Conservation (phyloP, 2,888 invertebrate species). For the Campoplex capitator region DNA sequence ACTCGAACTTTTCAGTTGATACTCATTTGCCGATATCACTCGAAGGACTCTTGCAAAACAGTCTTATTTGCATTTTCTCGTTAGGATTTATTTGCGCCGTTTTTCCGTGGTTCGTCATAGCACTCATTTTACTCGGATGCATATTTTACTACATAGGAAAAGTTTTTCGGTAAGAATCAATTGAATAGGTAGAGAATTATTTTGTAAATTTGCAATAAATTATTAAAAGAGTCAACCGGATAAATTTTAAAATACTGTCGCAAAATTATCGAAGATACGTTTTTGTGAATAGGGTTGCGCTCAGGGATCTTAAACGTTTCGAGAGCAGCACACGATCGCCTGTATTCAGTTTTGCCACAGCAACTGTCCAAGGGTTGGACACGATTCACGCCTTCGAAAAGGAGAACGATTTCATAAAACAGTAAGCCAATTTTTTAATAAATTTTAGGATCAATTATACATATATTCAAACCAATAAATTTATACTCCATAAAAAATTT, state of each 20-base stretch:
- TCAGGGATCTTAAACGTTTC: slow-evolving; percentile 86
- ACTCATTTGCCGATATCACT: slow-evolving; percentile 86
- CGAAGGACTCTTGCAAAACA: slow-evolving; percentile 87
- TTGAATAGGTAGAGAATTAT: neutral
- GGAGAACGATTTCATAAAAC: slow-evolving; percentile 85
- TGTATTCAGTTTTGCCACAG: slow-evolving; percentile 86
- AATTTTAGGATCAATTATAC: neutral
- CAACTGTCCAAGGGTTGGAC: slow-evolving; percentile 87
- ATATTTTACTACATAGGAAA: slow-evolving; percentile 84
- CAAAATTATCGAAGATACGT: neutral
- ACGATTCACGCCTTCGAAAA: slow-evolving; percentile 88
- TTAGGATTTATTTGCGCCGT: slow-evolving; percentile 85
- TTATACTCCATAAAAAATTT: neutral
- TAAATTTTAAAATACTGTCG: neutral
- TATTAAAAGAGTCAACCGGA: neutral
- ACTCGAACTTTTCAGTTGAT: slow-evolving; percentile 85
- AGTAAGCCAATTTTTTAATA: slow-evolving; percentile 76
- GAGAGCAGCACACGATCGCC: slow-evolving; percentile 87
- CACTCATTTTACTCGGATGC: slow-evolving; percentile 84
- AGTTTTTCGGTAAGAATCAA: slow-evolving; percentile 81
- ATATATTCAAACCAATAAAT: too few relatives aligned
- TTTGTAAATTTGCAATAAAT: neutral
- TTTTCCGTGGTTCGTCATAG: slow-evolving; percentile 85
- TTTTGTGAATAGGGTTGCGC: slow-evolving; percentile 81
- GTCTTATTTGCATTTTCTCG: slow-evolving; percentile 85